phyloP scores from a whole-genome alignment of 2,888 invertebrate genomes.

The Cosmia pyralina region DNA sequence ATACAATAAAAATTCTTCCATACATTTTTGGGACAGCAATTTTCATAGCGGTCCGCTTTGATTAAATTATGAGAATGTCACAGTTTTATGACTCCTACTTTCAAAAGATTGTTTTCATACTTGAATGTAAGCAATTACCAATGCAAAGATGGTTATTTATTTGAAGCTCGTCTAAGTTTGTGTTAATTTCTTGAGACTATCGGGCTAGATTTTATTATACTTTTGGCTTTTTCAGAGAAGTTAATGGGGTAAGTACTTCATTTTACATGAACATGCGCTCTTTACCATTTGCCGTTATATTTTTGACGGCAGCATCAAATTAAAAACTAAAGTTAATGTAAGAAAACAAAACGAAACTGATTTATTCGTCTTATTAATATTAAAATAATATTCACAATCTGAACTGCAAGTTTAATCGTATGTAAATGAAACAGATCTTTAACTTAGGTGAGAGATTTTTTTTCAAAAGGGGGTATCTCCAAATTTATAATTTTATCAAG shows the following conservation, averaged over 20 bases:
- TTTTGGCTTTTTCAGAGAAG: background rate
- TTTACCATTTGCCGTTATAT: too few species aligned
- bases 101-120: conserved; percentile 16
- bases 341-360: background rate
- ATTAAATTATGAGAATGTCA: conserved; percentile 36
- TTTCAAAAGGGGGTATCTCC: too few species aligned
- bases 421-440: background rate
- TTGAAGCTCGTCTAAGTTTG: background rate
- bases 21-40: conserved; percentile 51
- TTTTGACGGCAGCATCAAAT: background rate
- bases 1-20: conserved; percentile 51
- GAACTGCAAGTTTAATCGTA: background rate
- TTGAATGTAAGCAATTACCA: background rate
- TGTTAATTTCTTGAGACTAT: background rate
- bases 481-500: too few species aligned
- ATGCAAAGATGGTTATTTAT: background rate
- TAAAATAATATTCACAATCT: background rate
- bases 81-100: conserved; percentile 17
- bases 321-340: background rate
- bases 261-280: background rate
- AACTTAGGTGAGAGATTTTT: too few species aligned
- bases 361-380: background rate
- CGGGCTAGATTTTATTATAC: background rate
- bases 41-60: conserved; percentile 33
- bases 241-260: conserved; percentile 2